Evolutionary conservation across 2,113 vertebrate genomes (phyloP).

Genomic region (Anhinga rufa): DNA sequence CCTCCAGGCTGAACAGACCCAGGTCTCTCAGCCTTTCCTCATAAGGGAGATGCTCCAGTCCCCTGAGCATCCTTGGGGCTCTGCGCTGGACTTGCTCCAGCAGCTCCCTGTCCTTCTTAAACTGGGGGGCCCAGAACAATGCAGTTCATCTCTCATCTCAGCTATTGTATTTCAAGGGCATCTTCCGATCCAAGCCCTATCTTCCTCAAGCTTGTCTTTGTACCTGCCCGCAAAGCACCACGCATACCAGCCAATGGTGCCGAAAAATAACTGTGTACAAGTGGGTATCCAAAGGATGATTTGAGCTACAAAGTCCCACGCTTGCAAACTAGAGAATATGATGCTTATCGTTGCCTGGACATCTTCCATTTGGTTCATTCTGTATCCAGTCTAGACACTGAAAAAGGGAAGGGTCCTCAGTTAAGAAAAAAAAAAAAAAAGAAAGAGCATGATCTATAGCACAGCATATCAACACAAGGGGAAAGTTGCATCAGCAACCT

Average conservation of each 20-base stretch:
- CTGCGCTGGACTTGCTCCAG: too few species aligned
- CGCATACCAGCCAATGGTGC: not conserved
- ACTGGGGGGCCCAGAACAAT: not conserved
- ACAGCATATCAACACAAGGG: not conserved
- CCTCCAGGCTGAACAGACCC: too few species aligned
- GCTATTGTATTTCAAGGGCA: not conserved
- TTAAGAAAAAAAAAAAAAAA: not conserved
- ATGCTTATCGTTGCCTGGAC: not conserved
- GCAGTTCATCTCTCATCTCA: constrained; percentile 8
- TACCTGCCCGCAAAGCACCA: not conserved
- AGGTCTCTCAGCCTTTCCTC: too few species aligned
- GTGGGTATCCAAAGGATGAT: not conserved
- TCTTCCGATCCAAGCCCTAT: not conserved
- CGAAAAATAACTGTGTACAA: not conserved
- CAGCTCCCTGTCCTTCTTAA: too few species aligned
- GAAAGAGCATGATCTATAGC: not conserved
- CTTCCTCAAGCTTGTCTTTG: not conserved
- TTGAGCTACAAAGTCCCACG: not conserved
- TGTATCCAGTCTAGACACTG: not conserved
- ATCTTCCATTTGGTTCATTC: not conserved
- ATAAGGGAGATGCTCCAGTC: too few species aligned
- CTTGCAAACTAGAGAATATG: not conserved
- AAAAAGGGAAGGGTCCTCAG: not conserved
- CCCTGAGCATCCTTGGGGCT: too few species aligned
- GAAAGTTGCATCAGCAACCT: not conserved